Evolutionary conservation across 2,797 vertebrate species (phyloP).

Genomic region (Lithobates sylvaticus): DNA sequence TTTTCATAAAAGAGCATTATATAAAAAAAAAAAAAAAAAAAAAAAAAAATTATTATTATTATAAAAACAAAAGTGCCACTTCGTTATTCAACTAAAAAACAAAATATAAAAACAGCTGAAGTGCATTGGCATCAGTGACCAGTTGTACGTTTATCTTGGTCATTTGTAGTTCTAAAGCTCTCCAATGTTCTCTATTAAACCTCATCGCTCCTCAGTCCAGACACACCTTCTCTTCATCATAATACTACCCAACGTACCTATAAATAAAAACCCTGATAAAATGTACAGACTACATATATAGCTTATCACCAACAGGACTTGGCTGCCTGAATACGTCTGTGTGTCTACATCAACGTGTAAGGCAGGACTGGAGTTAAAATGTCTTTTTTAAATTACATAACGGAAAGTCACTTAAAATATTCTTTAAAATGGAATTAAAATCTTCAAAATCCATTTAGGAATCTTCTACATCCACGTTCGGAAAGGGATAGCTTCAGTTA

Average conservation of each 20-base stretch:
- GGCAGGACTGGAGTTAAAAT: not conserved
- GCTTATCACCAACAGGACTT: not conserved
- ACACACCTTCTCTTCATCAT: not conserved
- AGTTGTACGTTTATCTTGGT: conserved; percentile 19
- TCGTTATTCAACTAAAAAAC: not conserved
- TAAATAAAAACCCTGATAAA: conserved; percentile 21
- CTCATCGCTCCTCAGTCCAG: not conserved
- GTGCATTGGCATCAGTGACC: not conserved
- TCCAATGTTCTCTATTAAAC: not conserved
- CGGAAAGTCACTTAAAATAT: conserved; percentile 7
- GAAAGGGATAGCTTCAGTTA: conserved; percentile 1
- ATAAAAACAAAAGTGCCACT: conserved; percentile 21
- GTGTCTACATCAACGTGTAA: not conserved
- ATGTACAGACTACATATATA: not conserved
- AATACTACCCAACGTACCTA: too few relatives aligned
- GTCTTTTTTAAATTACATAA: not conserved
- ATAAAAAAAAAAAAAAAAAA: conserved; percentile 1
- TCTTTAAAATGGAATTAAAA: conserved; percentile 46
- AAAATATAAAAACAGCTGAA: not conserved
- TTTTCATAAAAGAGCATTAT: conserved; percentile 20
- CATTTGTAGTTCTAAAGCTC: not conserved
- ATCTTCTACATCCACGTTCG: not conserved
- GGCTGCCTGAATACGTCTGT: too few relatives aligned
- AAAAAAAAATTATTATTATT: conserved; percentile 1
- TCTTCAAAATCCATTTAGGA: not conserved